A percentile compares a stretch with the other conserved stretches of the same genome.
Conservation (phyloP, 2,888 invertebrate genomes). For the Hirtodrosophila alboralis region DNA sequence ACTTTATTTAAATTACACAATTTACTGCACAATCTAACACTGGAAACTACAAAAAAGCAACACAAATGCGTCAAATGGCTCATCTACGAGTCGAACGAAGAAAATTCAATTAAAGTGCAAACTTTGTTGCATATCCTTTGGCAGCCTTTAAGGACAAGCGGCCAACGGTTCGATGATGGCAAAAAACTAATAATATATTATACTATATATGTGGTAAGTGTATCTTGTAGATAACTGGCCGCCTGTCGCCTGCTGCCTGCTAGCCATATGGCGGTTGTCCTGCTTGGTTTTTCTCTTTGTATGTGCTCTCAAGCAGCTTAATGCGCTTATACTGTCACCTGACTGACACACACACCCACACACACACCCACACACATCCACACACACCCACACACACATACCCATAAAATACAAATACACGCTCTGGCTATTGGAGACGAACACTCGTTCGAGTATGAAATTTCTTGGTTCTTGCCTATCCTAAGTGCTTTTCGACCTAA, state of each 20-base stretch:
- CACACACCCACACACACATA: slow-evolving; percentile 14
- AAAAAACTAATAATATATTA: slow-evolving; percentile 33
- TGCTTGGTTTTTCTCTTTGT: slow-evolving; percentile 12
- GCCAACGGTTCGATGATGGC: slow-evolving; percentile 20
- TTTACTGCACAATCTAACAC: slow-evolving; percentile 47
- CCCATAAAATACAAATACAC: slow-evolving; percentile 1
- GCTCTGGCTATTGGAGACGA: slow-evolving; percentile 7
- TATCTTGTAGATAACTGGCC: slow-evolving; percentile 30
- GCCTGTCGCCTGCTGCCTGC: no score
- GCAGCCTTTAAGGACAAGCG: slow-evolving; percentile 2
- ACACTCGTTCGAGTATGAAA: slow-evolving; percentile 27
- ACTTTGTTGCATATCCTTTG: slow-evolving; percentile 19
- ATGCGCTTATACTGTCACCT: slow-evolving; percentile 76
- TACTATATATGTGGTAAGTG: slow-evolving; percentile 3
- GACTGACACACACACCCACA: slow-evolving; percentile 49
- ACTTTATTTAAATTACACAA: slow-evolving; percentile 68
- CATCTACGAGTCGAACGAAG: background rate
- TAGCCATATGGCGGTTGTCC: slow-evolving; percentile 42
- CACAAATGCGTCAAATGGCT: slow-evolving; percentile 23
- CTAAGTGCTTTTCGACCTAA: slow-evolving; percentile 75
- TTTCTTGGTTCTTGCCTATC: slow-evolving; percentile 47
- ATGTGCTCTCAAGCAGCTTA: slow-evolving; percentile 61
- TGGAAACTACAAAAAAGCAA: slow-evolving; percentile 44
- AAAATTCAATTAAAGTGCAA: slow-evolving; percentile 49
- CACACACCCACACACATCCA: slow-evolving; percentile 13